Conservation (phyloP, 2,797 vertebrate species). For the Percopsis omiscomaycus region DNA sequence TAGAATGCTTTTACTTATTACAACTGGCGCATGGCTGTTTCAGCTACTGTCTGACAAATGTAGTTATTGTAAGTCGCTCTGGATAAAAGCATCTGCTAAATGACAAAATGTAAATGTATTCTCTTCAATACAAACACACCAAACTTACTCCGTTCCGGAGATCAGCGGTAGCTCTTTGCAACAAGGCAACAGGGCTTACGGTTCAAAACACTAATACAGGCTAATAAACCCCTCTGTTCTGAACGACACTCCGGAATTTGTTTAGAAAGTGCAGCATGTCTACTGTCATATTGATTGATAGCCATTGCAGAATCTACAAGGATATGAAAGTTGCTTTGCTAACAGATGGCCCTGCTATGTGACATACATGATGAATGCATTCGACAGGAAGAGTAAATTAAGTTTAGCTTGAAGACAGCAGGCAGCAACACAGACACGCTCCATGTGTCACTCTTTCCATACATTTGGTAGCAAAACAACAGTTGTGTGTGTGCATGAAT, state of each 20-base stretch:
- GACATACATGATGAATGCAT: slow-evolving; percentile 54
- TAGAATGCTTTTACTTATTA: too few relatives aligned
- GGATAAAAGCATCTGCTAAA: too few relatives aligned
- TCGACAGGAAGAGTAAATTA: slow-evolving; percentile 53
- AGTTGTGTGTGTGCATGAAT: background rate
- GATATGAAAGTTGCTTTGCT: slow-evolving; percentile 56
- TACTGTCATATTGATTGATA: slow-evolving; percentile 52
- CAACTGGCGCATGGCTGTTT: too few relatives aligned
- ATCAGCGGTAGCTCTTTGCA: too few relatives aligned
- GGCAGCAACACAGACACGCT: slow-evolving; percentile 20
- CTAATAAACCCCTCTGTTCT: slow-evolving; percentile 22
- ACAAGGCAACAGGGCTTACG: slow-evolving; percentile 7
- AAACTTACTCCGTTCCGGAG: too few relatives aligned
- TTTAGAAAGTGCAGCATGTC: slow-evolving; percentile 31
- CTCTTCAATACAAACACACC: too few relatives aligned
- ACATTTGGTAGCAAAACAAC: too few relatives aligned
- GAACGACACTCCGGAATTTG: slow-evolving; percentile 23
- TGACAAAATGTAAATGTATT: too few relatives aligned
- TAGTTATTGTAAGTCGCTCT: too few relatives aligned
- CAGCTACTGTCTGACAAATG: too few relatives aligned
- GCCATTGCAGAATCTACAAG: slow-evolving; percentile 45
- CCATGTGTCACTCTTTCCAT: too few relatives aligned
- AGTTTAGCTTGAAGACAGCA: slow-evolving; percentile 56
- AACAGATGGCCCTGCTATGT: slow-evolving; percentile 52
- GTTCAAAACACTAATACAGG: slow-evolving; percentile 8